Evolutionary conservation across 2,797 vertebrate species (phyloP).

Genomic region (Sphaeramia orbicularis): DNA sequence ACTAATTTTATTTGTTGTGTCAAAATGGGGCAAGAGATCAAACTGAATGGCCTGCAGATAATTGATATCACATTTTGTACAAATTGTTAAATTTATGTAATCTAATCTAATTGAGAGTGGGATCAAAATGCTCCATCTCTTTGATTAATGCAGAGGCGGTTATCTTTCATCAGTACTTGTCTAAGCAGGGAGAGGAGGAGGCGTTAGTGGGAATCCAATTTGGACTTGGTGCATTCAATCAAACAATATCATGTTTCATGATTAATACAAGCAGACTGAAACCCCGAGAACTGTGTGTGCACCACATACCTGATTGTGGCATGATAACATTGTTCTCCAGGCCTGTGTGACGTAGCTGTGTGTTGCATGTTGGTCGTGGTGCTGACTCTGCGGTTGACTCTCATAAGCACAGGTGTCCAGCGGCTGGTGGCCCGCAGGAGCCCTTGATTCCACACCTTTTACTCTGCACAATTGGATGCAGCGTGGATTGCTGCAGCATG

Average conservation of each 20-base stretch:
- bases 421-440: conserved; percentile 59
- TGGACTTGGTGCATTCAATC: conserved; percentile 79
- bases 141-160: conserved; percentile 82
- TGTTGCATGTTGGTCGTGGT: conserved; percentile 65
- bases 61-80: conserved; percentile 76
- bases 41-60: conserved; percentile 78
- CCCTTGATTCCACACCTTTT: conserved; percentile 67
- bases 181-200: conserved; percentile 63
- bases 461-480: conserved; percentile 69
- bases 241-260: conserved; percentile 79
- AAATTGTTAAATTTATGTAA: conserved; percentile 82
- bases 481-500: conserved; percentile 50
- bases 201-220: conserved; percentile 79
- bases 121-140: conserved; percentile 83
- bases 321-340: conserved; percentile 61
- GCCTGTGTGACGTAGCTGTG: conserved; percentile 48
- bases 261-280: conserved; percentile 71
- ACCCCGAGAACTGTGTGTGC: conserved; percentile 45
- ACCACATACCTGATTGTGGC: conserved; percentile 36
- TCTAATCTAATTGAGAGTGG: conserved; percentile 81
- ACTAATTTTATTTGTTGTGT: conserved; percentile 38
- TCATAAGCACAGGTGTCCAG: conserved; percentile 70
- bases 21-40: conserved; percentile 67
- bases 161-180: conserved; percentile 80
- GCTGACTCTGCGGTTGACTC: conserved; percentile 78